These are phyloP conservation scores for Anolis sagrei DNA, from an alignment of 2,113 vertebrate species.

Conservation along the genomic window DNA sequence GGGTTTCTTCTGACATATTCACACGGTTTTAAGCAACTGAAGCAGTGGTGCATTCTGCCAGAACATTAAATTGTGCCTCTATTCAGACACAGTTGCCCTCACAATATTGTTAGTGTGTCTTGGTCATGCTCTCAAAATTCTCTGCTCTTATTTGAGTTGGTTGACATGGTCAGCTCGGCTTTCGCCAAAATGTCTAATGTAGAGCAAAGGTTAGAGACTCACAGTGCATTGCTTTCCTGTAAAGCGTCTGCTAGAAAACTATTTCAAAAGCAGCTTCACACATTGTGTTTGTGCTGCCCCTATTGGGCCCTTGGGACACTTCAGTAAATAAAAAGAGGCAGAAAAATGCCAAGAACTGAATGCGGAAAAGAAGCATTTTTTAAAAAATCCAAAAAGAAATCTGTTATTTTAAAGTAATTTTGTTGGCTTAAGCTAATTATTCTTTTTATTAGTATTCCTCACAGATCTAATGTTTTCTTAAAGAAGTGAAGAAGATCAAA, in stretches of 20 bases:
- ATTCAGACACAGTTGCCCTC: neutral
- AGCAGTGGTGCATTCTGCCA: neutral
- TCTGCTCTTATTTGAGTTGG: neutral
- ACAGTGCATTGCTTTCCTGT: neutral
- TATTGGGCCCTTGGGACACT: neutral
- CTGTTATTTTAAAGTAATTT: neutral
- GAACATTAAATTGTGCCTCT: slow-evolving; percentile 6
- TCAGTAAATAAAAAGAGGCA: neutral
- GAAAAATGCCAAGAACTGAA: neutral
- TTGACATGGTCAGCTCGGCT: slow-evolving; percentile 9
- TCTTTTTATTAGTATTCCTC: neutral
- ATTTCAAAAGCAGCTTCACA: slow-evolving; percentile 1
- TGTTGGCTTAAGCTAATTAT: neutral
- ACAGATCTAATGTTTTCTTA: neutral
- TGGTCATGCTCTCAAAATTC: neutral
- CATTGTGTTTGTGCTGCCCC: neutral
- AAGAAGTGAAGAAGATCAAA: neutral
- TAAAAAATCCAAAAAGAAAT: neutral
- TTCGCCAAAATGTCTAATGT: neutral
- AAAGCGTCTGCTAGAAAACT: neutral
- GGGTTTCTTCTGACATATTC: slow-evolving; percentile 16
- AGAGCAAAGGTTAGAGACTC: slow-evolving; percentile 11
- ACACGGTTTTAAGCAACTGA: slow-evolving; percentile 4
- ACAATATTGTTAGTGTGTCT: neutral
- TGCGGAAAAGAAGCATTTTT: neutral